Conservation (phyloP, 2,113 vertebrate genomes). For the Cisticola juncidis region DNA sequence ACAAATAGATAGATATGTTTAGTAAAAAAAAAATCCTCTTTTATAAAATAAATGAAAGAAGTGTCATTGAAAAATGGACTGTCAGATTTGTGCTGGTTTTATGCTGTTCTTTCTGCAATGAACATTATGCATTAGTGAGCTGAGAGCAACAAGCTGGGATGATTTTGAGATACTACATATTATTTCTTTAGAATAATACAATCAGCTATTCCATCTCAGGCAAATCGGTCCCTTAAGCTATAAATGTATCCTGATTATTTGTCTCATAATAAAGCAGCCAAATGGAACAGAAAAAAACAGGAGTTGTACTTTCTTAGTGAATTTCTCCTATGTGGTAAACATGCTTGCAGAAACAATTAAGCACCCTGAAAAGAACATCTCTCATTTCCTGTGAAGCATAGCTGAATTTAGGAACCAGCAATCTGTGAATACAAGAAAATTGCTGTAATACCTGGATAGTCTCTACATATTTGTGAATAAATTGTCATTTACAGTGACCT, state of each 20-base stretch:
- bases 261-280: slow-evolving; percentile 40
- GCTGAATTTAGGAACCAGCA: slow-evolving; percentile 24
- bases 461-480: not conserved
- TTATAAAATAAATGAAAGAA: slow-evolving; percentile 29
- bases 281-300: slow-evolving; percentile 26
- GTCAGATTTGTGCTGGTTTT: slow-evolving; percentile 16
- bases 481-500: not conserved
- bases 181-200: slow-evolving; percentile 62
- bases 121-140: slow-evolving; percentile 33
- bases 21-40: not conserved
- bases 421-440: slow-evolving; percentile 14
- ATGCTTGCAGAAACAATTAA: slow-evolving; percentile 58
- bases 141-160: slow-evolving; percentile 36
- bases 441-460: not conserved
- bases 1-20: slow-evolving; percentile 8
- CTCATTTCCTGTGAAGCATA: slow-evolving; percentile 29
- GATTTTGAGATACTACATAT: slow-evolving; percentile 42
- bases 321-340: slow-evolving; percentile 39
- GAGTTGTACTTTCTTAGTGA: slow-evolving; percentile 30
- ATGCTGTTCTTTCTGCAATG: not conserved
- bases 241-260: slow-evolving; percentile 58
- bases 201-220: slow-evolving; percentile 37
- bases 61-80: slow-evolving; percentile 48
- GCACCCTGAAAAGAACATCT: slow-evolving; percentile 30
- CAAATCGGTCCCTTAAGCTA: slow-evolving; percentile 57